Percentiles rank a stretch among this genome's conserved stretches.
phyloP scores from a whole-genome alignment of 1,140 invertebrate genomes.

The Macrosteles quadrilineatus region DNA sequence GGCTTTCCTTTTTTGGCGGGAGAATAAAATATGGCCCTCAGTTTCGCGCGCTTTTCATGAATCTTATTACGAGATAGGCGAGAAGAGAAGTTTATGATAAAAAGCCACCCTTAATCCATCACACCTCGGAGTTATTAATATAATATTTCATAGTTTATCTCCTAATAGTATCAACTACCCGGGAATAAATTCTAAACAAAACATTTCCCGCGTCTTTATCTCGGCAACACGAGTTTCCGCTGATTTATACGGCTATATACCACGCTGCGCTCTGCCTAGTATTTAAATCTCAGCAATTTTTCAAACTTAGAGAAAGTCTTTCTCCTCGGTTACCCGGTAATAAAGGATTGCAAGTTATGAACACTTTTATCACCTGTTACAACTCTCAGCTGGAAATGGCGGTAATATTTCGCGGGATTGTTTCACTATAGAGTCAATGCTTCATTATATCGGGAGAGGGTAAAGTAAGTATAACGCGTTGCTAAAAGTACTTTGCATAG shows the following conservation, averaged over 20 bases:
- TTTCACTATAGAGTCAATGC: too few relatives aligned
- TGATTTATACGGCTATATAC: constrained; percentile 14
- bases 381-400: not conserved
- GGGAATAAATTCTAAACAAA: constrained; percentile 29
- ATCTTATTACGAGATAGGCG: constrained; percentile 41
- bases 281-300: constrained; percentile 10
- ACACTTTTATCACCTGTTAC: constrained; percentile 2
- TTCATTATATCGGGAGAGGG: too few relatives aligned
- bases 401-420: too few relatives aligned
- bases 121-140: constrained; percentile 34
- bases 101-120: constrained; percentile 39
- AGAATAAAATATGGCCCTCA: constrained; percentile 41
- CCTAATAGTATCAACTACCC: constrained; percentile 31
- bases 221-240: not conserved
- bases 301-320: constrained; percentile 14
- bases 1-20: constrained; percentile 33
- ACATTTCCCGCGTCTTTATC: constrained; percentile 16
- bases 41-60: constrained; percentile 40
- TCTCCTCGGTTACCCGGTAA: not conserved
- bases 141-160: constrained; percentile 36
- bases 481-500: too few relatives aligned
- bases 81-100: constrained; percentile 39
- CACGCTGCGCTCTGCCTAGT: not conserved
- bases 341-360: constrained; percentile 8
- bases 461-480: too few relatives aligned